phyloP scores from a whole-genome alignment of 2,888 invertebrate species.

The Conistra vaccinii region DNA sequence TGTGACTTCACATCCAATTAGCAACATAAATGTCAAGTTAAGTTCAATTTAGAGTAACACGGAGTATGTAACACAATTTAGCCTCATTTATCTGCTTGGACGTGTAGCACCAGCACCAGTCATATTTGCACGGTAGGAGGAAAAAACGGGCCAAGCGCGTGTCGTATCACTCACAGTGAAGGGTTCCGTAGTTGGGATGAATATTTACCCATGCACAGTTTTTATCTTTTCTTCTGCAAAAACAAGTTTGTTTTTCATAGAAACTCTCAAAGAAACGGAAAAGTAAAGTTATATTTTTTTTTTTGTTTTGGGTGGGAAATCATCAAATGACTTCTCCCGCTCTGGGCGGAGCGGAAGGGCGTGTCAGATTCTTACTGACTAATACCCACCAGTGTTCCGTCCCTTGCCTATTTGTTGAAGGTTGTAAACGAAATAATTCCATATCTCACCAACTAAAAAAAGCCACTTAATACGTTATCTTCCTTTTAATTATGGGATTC shows the following conservation, averaged over 20 bases:
- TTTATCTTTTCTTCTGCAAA: not conserved
- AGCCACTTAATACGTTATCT: no score
- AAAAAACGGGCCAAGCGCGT: not conserved
- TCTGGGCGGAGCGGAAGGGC: no score
- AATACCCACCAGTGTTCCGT: no score
- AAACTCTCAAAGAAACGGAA: not conserved
- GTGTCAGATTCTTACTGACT: no score
- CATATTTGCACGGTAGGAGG: conserved; percentile 38
- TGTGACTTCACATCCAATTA: conserved; percentile 40
- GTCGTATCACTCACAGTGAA: not conserved
- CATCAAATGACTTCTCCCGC: no score
- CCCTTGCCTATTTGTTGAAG: no score
- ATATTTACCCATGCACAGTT: not conserved
- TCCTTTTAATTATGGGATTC: no score
- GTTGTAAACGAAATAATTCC: not conserved
- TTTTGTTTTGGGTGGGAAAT: no score
- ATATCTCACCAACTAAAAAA: not conserved
- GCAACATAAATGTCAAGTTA: conserved; percentile 21
- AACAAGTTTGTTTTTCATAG: not conserved
- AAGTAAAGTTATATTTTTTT: not conserved
- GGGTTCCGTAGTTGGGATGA: not conserved
- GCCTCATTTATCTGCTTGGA: conserved; percentile 42
- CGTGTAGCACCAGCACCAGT: conserved; percentile 32
- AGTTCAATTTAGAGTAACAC: conserved; percentile 35
- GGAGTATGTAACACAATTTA: conserved; percentile 36